These are phyloP conservation scores for Solenodon paradoxus DNA, from an alignment of 2,113 vertebrate genomes.

Conservation along the genomic window DNA sequence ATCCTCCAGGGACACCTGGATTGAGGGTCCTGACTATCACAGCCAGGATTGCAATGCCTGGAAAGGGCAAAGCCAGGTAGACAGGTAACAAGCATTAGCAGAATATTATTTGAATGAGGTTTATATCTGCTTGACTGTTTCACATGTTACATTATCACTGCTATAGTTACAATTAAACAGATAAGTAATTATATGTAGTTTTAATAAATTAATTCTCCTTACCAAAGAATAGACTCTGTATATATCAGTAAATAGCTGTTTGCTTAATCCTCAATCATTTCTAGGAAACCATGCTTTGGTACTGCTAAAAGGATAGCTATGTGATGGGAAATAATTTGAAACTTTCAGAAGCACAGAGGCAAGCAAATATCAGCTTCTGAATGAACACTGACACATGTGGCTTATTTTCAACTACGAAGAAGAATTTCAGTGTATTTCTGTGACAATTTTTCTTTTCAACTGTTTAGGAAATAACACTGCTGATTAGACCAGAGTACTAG, in stretches of 20 bases:
- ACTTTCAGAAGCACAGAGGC: constrained; percentile 55
- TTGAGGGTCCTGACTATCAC: neutral
- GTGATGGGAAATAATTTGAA: constrained; percentile 30
- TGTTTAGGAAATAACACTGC: constrained; percentile 56
- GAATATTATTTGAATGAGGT: neutral
- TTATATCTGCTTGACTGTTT: neutral
- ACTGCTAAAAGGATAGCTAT: constrained; percentile 14
- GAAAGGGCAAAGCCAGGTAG: neutral
- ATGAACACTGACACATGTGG: constrained; percentile 22
- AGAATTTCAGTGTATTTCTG: constrained; percentile 34
- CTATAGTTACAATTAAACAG: neutral
- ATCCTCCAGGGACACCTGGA: neutral
- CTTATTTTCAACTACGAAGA: constrained; percentile 49
- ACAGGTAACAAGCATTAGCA: neutral
- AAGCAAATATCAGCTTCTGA: constrained; percentile 46
- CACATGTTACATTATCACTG: neutral
- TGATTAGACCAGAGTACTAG: constrained; percentile 38
- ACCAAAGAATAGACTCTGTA: neutral
- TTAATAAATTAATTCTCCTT: constrained; percentile 45
- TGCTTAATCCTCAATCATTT: constrained; percentile 23
- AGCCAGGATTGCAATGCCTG: neutral
- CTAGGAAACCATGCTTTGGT: constrained; percentile 25
- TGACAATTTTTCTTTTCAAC: constrained; percentile 42
- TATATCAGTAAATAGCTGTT: constrained; percentile 7
- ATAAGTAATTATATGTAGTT: neutral